Base-by-base conservation (phyloP, 1,140 invertebrate genomes). In the Zaprionus nigranus region DNA sequence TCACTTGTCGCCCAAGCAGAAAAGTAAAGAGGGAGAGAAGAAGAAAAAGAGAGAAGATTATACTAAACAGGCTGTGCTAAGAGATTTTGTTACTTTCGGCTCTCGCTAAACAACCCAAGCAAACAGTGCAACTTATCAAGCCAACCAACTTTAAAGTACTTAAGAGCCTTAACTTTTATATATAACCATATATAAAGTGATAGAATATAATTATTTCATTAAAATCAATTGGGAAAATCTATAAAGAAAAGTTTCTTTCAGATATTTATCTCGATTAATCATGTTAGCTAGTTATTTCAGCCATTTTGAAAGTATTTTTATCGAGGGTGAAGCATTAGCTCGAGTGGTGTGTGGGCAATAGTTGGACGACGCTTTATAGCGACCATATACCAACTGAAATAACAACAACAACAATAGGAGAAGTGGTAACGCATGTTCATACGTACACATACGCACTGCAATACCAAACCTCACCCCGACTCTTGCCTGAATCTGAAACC, bases 301-400 rank as follows among this genome's bases (percentile, higher is more conserved):
- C 46, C 46, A 38, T 58, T 87, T 88, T 81, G 57, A 22, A 38
- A 51, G 36, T 24, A 43, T 40, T 53, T 53, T 62, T 6, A 13
- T 43, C 13, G 36, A 53, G 81, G 78, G 81, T 81, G 69, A 36
- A 54, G 40, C 34, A 71, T 70, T 28, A 26, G 49, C 15, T 58
- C 12, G 30, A 64, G 54, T 67, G 73, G 38, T 61, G 68, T 70
- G 67, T 60, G 69, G 74, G 65, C 54, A 62, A 51, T 68, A 75
- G 78, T 70, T 64, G 74, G 73, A 88, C 40, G n/a, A 87, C 88
- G 80, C 81, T 84, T 88, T 84, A 68, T 63, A 51, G 68, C 75
- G 57, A 71, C 66, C 81, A 72, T 78, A 81, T 71, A 22, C 72
- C 81, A 79, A 79, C 79, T 83, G 59, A 59, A 63, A 68, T 34